A percentile compares a stretch with the other conserved stretches of the same genome.
Evolutionary conservation across 1,140 invertebrate species (phyloP).

Genomic region (Pogonomyrmex californicus): DNA sequence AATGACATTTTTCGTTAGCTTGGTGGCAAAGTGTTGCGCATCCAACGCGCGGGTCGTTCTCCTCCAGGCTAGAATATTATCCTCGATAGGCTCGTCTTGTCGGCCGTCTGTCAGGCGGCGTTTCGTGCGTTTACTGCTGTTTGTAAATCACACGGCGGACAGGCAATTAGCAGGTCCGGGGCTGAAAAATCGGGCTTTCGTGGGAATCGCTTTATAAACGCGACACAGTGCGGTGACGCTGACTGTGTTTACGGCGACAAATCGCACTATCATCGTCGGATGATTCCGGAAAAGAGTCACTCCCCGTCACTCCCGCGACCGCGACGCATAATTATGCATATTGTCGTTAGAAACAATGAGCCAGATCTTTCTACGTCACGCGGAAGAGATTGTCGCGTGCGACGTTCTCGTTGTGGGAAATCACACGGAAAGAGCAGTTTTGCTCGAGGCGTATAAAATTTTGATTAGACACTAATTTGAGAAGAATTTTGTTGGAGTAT

Average conservation of each 20-base stretch:
- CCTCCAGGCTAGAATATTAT: slow-evolving; percentile 50
- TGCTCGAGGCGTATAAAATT: too few species aligned
- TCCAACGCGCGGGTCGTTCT: slow-evolving; percentile 35
- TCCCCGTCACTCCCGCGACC: not conserved
- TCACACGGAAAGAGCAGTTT: too few species aligned
- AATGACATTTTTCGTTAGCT: slow-evolving; percentile 25
- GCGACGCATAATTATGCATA: not conserved
- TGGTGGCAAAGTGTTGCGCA: slow-evolving; percentile 38
- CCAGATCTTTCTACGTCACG: slow-evolving; percentile 16
- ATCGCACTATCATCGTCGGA: slow-evolving; percentile 22
- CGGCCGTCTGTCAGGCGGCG: slow-evolving; percentile 47
- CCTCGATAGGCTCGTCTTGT: slow-evolving; percentile 54
- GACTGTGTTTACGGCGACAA: slow-evolving; percentile 5
- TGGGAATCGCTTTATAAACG: slow-evolving; percentile 42
- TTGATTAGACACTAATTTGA: too few species aligned
- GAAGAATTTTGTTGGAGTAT: too few species aligned
- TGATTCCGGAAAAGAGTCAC: not conserved
- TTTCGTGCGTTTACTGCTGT: slow-evolving; percentile 59
- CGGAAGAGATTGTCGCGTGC: slow-evolving; percentile 33
- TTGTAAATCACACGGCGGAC: slow-evolving; percentile 58
- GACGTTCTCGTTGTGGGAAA: not conserved
- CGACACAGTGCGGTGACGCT: not conserved
- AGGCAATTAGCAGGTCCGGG: slow-evolving; percentile 47
- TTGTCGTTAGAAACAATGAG: slow-evolving; percentile 25
- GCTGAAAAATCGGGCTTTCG: slow-evolving; percentile 53